Percentiles rank a stretch among this genome's conserved stretches.
phyloP scores from a whole-genome alignment of 2,113 vertebrate species.

The Manacus vitellinus region DNA sequence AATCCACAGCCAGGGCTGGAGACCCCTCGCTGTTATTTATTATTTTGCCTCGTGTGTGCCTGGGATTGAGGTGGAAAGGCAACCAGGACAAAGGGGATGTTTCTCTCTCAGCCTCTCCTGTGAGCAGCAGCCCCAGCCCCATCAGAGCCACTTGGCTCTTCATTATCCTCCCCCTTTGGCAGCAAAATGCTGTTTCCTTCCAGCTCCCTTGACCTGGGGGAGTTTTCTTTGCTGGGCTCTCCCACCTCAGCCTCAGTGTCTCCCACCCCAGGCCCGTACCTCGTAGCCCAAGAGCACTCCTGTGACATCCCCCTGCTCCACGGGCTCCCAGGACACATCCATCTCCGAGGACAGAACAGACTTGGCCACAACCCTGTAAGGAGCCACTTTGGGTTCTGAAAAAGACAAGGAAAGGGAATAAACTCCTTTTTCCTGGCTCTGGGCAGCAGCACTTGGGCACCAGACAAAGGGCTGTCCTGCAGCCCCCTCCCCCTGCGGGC shows the following conservation, averaged over 20 bases:
- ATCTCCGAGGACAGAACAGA: conserved; percentile 89
- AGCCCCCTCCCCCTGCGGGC: fast-evolving
- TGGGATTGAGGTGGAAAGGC: background rate
- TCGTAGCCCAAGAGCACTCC: conserved; percentile 92
- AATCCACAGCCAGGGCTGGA: background rate
- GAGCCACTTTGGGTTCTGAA: conserved; percentile 88
- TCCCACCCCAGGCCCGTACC: conserved; percentile 68
- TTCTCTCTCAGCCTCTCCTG: background rate
- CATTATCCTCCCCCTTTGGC: background rate
- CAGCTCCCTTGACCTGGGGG: background rate
- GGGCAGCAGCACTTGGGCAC: background rate
- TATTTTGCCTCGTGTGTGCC: background rate
- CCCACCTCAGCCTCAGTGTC: background rate
- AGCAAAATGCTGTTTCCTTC: background rate
- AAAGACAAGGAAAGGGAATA: background rate
- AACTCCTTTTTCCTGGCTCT: background rate
- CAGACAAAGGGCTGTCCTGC: background rate
- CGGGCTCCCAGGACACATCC: conserved; percentile 90
- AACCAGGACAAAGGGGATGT: background rate
- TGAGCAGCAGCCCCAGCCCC: background rate
- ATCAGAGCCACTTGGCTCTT: background rate
- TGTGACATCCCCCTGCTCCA: conserved; percentile 79
- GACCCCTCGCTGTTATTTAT: background rate
- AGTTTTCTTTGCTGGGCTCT: background rate
- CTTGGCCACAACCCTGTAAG: conserved; percentile 83